Percentiles rank a stretch among this genome's conserved stretches.
phyloP scores from a whole-genome alignment of 2,888 invertebrate genomes.

The Drosophila neotestacea region DNA sequence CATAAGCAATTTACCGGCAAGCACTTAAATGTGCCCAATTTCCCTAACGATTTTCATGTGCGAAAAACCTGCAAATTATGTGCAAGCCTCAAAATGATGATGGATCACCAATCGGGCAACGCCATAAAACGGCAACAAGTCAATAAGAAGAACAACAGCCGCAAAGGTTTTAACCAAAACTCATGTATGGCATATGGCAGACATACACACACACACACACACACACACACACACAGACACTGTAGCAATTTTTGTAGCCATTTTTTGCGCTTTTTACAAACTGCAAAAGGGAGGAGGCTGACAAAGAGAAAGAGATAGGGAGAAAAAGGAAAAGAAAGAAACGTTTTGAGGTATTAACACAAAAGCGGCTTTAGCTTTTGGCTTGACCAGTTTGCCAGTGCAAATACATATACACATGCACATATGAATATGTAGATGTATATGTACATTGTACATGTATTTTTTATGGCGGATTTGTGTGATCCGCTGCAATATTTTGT shows the following conservation, averaged over 20 bases:
- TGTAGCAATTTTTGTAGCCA: constrained; percentile 75
- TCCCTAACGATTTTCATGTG: constrained; percentile 65
- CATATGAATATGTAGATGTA: constrained; percentile 2
- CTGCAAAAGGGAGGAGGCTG: constrained; percentile 23
- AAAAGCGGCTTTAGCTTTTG: constrained; percentile 74
- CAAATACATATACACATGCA: constrained; percentile 25
- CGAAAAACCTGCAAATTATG: constrained; percentile 74
- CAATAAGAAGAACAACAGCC: constrained; percentile 67
- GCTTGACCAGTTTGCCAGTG: constrained; percentile 59
- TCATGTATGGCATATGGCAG: constrained; percentile 46
- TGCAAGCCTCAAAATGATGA: constrained; percentile 79
- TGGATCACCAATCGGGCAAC: constrained; percentile 85
- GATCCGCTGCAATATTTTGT: constrained; percentile 82
- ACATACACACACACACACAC: constrained; percentile 27
- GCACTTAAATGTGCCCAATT: constrained; percentile 55
- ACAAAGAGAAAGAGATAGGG: not conserved
- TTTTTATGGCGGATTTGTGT: constrained; percentile 84
- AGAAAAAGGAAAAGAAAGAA: constrained; percentile 31
- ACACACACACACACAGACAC: constrained; percentile 1
- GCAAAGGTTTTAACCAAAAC: constrained; percentile 51
- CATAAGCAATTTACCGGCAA: constrained; percentile 40
- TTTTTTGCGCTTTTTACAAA: constrained; percentile 63
- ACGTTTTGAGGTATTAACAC: constrained; percentile 77
- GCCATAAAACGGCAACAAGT: constrained; percentile 81
- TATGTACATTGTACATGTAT: constrained; percentile 27